A percentile compares a stretch with the other conserved stretches of the same genome.
Evolutionary conservation across 2,888 invertebrate species (phyloP).

Genomic region (Macroteleia sp.): DNA sequence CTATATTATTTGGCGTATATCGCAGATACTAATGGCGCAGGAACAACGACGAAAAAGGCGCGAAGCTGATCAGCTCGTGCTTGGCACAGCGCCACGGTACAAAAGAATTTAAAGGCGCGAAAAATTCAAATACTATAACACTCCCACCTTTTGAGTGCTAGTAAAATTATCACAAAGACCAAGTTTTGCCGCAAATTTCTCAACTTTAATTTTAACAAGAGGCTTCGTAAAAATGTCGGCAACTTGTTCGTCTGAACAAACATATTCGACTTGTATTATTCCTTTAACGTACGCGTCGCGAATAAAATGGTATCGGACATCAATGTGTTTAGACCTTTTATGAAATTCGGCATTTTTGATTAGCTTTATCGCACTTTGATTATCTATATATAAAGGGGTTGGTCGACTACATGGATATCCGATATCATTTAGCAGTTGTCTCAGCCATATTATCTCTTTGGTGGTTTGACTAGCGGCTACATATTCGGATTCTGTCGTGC

Average conservation of each 20-base stretch:
- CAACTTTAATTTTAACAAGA: background rate
- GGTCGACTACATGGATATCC: too few relatives aligned
- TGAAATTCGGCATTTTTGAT: conserved; percentile 46
- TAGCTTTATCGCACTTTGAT: conserved; percentile 44
- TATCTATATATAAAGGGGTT: conserved; percentile 18
- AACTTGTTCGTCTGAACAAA: conserved; percentile 30
- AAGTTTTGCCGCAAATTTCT: too few relatives aligned
- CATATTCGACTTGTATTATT: conserved; percentile 9
- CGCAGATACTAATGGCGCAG: too few relatives aligned
- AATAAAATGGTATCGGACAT: conserved; percentile 41
- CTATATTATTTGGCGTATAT: too few relatives aligned
- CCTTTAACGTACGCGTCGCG: conserved; percentile 9
- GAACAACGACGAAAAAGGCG: too few relatives aligned
- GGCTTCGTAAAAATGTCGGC: conserved; percentile 50
- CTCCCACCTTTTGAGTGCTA: too few relatives aligned
- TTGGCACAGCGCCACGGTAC: too few relatives aligned
- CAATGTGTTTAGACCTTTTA: conserved; percentile 41
- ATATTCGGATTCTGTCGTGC: conserved; percentile 35
- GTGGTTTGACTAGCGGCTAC: conserved; percentile 46
- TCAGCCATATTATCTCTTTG: conserved; percentile 41
- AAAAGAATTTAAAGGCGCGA: too few relatives aligned
- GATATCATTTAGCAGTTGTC: background rate
- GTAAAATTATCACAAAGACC: too few relatives aligned
- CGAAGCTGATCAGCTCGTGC: too few relatives aligned
- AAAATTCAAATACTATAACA: too few relatives aligned